phyloP scores from a whole-genome alignment of 2,797 vertebrate species.

The Cheirogaleus major region DNA sequence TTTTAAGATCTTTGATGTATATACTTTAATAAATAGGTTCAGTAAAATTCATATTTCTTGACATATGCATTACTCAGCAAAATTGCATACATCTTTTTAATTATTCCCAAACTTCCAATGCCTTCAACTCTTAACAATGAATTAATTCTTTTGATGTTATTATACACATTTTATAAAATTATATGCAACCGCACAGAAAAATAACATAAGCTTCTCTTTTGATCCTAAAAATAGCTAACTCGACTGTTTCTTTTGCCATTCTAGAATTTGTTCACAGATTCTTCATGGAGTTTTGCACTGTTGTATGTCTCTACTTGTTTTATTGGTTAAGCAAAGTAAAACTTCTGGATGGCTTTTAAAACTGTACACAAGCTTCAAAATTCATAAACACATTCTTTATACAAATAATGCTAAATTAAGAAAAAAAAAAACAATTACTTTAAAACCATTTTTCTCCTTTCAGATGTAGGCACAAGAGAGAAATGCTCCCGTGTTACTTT shows the following conservation, averaged over 20 bases:
- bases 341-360: background rate
- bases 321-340: background rate
- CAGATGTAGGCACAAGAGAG: background rate
- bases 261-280: background rate
- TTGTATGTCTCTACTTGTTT: background rate
- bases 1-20: background rate
- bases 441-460: background rate
- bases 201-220: background rate
- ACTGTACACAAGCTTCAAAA: background rate
- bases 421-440: background rate
- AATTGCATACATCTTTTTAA: background rate
- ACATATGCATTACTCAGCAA: slow-evolving; percentile 22
- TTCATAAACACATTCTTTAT: background rate
- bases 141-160: slow-evolving; percentile 47
- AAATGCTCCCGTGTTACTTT: background rate
- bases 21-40: slow-evolving; percentile 18
- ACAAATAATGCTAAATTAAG: background rate
- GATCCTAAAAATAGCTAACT: slow-evolving; percentile 30
- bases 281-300: background rate
- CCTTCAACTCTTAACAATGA: slow-evolving; percentile 21
- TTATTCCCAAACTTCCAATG: background rate
- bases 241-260: background rate
- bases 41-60: slow-evolving; percentile 12
- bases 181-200: background rate
- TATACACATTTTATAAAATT: background rate